phyloP scores from a whole-genome alignment of 2,888 invertebrate genomes.

The Leucoptera coffeella region DNA sequence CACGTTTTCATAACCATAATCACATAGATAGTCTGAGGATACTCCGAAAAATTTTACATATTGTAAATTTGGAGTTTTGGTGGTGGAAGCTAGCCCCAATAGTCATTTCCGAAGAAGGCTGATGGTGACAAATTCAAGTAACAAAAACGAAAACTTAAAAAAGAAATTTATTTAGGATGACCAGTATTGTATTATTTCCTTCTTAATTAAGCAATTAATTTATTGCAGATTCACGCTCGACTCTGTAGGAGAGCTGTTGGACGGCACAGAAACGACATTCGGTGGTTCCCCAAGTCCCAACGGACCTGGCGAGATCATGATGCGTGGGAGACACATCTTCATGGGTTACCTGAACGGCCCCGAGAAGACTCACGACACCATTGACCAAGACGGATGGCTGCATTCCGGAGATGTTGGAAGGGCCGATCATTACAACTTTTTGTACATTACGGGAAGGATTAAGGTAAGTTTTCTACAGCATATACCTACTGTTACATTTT shows the following conservation, averaged over 20 bases:
- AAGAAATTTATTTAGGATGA: too few relatives aligned
- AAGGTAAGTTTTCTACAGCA: slow-evolving; percentile 26
- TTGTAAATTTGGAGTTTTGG: too few relatives aligned
- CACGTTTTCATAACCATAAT: too few relatives aligned
- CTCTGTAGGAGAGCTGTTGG: slow-evolving; percentile 65
- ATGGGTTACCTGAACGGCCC: slow-evolving; percentile 83
- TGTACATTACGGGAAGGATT: slow-evolving; percentile 71
- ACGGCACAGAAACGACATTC: slow-evolving; percentile 66
- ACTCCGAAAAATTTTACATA: too few relatives aligned
- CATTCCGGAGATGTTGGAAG: slow-evolving; percentile 84
- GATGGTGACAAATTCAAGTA: too few relatives aligned
- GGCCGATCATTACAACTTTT: slow-evolving; percentile 65
- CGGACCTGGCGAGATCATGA: slow-evolving; percentile 78
- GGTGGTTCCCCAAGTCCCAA: slow-evolving; percentile 60
- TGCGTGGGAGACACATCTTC: slow-evolving; percentile 81
- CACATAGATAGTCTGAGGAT: too few relatives aligned
- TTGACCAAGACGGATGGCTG: slow-evolving; percentile 80
- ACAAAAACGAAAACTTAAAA: too few relatives aligned
- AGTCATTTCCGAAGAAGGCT: too few relatives aligned
- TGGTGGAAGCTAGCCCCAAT: too few relatives aligned
- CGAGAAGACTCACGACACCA: slow-evolving; percentile 68
- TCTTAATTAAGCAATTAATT: too few relatives aligned
- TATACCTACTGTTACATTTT: too few relatives aligned
- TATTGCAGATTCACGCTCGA: slow-evolving; percentile 57
- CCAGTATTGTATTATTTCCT: too few relatives aligned